These are phyloP conservation scores for Saimiri boliviensis DNA, from an alignment of 2,113 vertebrate species.

Conservation along the genomic window DNA sequence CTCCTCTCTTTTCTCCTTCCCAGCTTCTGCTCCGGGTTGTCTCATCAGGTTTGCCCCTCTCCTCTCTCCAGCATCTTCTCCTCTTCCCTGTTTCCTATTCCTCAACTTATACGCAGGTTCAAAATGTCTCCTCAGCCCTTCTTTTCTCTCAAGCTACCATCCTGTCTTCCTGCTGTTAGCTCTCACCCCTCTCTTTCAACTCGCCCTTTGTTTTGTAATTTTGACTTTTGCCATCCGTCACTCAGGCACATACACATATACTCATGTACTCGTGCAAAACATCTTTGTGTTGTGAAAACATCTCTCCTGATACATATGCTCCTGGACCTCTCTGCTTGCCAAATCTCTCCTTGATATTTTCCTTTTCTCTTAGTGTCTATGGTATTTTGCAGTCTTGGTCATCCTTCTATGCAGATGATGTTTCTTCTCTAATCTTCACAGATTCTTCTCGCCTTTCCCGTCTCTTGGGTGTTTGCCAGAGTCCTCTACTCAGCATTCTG, in stretches of 20 bases:
- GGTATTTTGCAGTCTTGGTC: not conserved
- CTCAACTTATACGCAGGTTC: not conserved
- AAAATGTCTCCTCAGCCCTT: fast-evolving
- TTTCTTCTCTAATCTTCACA: not conserved
- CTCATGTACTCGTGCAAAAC: not conserved
- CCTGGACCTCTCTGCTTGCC: not conserved
- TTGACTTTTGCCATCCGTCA: not conserved
- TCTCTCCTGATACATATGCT: not conserved
- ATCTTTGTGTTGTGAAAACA: not conserved
- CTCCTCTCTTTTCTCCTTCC: not conserved
- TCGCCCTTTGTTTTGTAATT: not conserved
- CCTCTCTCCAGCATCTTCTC: not conserved
- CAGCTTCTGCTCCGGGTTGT: not conserved
- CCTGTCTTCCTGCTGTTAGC: not conserved
- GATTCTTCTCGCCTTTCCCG: not conserved
- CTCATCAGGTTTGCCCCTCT: not conserved
- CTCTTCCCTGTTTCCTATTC: not conserved
- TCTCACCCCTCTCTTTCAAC: not conserved
- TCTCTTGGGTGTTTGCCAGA: not conserved
- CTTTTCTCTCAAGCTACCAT: not conserved
- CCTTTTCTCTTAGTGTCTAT: not conserved
- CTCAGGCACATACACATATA: not conserved
- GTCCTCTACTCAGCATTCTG: not conserved
- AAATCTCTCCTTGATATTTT: not conserved
- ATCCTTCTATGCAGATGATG: not conserved